Evolutionary conservation across 2,888 invertebrate species (phyloP).

Genomic region (Sycophila texana): DNA sequence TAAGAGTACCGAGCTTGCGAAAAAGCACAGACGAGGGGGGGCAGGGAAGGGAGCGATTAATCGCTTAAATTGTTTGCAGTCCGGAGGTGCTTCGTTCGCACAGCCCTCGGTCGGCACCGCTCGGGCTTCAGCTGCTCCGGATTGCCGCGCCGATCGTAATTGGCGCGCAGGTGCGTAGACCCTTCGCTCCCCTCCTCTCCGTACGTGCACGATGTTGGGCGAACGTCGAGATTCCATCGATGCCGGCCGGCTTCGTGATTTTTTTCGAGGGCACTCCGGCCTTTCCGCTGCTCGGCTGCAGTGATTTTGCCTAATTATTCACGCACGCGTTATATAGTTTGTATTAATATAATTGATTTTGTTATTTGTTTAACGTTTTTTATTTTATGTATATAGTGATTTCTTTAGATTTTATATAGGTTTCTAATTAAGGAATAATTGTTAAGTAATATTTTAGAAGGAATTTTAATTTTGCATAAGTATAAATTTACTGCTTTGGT

Average conservation of each 20-base stretch:
- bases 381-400: too few species aligned
- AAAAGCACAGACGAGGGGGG: background rate
- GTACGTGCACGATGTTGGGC: too few species aligned
- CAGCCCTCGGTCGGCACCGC: background rate
- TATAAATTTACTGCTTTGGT: too few species aligned
- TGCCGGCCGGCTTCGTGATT: constrained; percentile 9
- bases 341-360: too few species aligned
- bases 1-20: background rate
- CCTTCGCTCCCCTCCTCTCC: background rate
- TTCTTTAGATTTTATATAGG: too few species aligned
- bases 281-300: too few species aligned
- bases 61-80: constrained; percentile 54
- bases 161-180: constrained; percentile 56
- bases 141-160: constrained; percentile 50
- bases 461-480: too few species aligned
- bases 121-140: constrained; percentile 56
- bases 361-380: too few species aligned
- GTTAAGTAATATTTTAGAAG: too few species aligned
- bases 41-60: constrained; percentile 40
- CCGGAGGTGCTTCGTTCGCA: constrained; percentile 49
- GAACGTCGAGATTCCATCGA: background rate
- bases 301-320: too few species aligned
- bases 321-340: too few species aligned
- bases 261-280: constrained; percentile 7
- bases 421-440: too few species aligned